These are phyloP conservation scores for Gadus chalcogrammus DNA, from an alignment of 2,113 vertebrate genomes.

Conservation along the genomic window DNA sequence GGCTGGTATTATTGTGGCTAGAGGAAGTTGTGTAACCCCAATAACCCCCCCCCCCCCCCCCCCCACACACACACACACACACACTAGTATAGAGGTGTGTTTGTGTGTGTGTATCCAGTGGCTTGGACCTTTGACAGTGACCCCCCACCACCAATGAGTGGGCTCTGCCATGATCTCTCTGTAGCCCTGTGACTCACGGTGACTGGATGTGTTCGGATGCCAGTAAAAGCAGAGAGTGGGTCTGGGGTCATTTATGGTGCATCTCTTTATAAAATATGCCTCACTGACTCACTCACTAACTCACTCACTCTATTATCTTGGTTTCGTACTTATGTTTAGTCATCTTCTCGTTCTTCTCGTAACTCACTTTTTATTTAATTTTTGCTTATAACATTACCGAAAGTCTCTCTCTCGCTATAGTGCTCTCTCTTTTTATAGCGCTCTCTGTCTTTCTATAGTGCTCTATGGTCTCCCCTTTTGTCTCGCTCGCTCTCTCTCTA, in stretches of 20 bases:
- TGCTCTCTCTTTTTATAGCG: no score
- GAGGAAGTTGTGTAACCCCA: constrained; percentile 12
- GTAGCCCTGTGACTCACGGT: not conserved
- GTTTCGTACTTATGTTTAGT: not conserved
- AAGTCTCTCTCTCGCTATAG: no score
- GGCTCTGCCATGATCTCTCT: no score
- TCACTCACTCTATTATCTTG: no score
- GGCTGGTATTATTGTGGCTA: not conserved
- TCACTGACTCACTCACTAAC: no score
- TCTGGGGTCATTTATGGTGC: not conserved
- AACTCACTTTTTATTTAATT: no score
- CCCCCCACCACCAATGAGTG: no score
- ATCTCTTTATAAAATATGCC: not conserved
- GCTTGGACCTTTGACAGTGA: not conserved
- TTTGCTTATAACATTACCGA: no score
- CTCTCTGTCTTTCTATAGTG: no score
- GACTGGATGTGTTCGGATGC: not conserved
- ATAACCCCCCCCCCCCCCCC: constrained; percentile 5
- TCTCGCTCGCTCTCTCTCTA: not conserved
- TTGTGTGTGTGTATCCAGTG: not conserved
- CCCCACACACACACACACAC: not conserved
- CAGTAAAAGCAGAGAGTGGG: not conserved
- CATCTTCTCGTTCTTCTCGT: not conserved
- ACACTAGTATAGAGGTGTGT: not conserved
- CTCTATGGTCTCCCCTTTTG: no score